Conservation (phyloP, 2,888 invertebrate species). For the Aphidius colemani region DNA sequence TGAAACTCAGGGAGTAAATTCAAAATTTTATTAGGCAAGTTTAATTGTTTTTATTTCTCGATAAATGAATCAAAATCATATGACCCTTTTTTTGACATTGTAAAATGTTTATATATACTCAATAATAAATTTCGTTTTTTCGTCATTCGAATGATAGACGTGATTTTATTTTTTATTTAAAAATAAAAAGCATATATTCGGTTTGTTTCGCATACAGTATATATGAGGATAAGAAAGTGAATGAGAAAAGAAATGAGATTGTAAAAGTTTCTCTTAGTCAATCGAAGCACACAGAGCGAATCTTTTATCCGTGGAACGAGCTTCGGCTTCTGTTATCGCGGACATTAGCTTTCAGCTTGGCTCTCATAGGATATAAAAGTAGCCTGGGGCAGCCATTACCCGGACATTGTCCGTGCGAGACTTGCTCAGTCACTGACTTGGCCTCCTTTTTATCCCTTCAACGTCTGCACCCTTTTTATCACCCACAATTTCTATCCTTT, state of each 20-base stretch:
- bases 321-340: slow-evolving; percentile 52
- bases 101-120: too few species aligned
- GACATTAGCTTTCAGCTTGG: slow-evolving; percentile 55
- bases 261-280: slow-evolving; percentile 22
- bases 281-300: slow-evolving; percentile 26
- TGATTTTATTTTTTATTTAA: not conserved
- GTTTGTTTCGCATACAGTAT: slow-evolving; percentile 10
- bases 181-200: slow-evolving; percentile 8
- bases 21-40: too few species aligned
- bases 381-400: slow-evolving; percentile 56
- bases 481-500: slow-evolving; percentile 20
- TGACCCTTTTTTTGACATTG: too few species aligned
- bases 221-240: slow-evolving; percentile 8
- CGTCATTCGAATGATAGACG: too few species aligned
- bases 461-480: slow-evolving; percentile 11
- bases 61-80: too few species aligned
- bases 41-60: too few species aligned
- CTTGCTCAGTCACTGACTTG: slow-evolving; percentile 36
- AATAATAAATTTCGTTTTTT: too few species aligned
- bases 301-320: slow-evolving; percentile 56
- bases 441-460: slow-evolving; percentile 24
- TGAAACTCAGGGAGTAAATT: too few species aligned
- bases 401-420: slow-evolving; percentile 55
- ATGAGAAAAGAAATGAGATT: slow-evolving; percentile 15
- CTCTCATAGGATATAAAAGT: slow-evolving; percentile 53